Conservation (phyloP, 2,888 invertebrate species). For the Holacanthella duospinosa region DNA sequence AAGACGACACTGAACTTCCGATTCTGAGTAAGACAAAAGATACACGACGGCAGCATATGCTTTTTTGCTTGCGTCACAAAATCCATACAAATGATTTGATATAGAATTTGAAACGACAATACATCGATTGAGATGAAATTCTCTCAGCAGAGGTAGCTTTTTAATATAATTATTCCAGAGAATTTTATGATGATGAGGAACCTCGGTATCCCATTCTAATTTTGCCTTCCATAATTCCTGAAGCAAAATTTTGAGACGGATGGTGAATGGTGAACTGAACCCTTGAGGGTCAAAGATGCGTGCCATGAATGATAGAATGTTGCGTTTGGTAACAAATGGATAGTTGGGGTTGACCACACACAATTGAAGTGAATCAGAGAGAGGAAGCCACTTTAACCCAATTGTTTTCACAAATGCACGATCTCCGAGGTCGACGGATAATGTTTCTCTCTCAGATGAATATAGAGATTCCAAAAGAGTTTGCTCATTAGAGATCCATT, state of each 20-base stretch:
- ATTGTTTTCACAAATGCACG: neutral
- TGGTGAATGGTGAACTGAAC: neutral
- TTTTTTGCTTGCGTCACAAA: neutral
- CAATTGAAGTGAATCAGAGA: neutral
- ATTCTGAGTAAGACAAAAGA: neutral
- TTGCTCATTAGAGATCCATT: constrained; percentile 33
- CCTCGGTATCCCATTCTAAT: neutral
- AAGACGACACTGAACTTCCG: neutral
- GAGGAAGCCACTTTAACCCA: neutral
- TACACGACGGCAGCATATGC: neutral
- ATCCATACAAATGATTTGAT: neutral
- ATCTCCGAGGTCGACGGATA: neutral
- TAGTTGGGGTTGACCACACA: neutral
- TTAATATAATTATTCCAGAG: neutral
- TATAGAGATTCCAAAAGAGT: constrained; percentile 9
- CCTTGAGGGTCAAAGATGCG: neutral
- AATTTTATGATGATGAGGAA: neutral
- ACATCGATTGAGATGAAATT: neutral
- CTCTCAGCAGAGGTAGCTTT: neutral
- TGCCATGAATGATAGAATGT: neutral
- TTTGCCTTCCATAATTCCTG: neutral
- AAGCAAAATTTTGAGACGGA: neutral
- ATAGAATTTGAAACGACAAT: neutral
- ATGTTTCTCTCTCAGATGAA: neutral
- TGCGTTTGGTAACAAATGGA: neutral